Evolutionary conservation across 2,113 vertebrate species (phyloP), one percentile per base, ranked within the genome.

Genomic region (Sinocyclocheilus maitianheensis): DNA sequence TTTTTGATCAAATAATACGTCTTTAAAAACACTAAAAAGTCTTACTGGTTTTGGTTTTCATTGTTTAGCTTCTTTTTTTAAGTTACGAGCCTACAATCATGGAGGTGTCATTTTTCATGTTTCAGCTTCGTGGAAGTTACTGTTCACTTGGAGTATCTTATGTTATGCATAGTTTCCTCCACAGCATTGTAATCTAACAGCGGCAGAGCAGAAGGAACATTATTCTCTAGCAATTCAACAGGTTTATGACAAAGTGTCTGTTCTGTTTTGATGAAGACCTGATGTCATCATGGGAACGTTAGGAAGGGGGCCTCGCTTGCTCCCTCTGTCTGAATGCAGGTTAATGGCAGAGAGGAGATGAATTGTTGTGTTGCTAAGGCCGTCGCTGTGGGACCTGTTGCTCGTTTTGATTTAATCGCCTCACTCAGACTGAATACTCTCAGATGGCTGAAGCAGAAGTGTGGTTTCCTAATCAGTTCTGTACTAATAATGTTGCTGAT

Each of bases 321-420:
- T 75, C 51, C 65, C 58, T n/a, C 77, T 24, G 79, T 48, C 40
- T 89, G 74, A 77, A 55, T 60, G 4, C 76, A 75, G 83, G 30
- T 79, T 79, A 81, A 81, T 89, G 81, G 87, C 65, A 11, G 43
- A 77, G 84, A 40, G 22, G 60, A 46, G 81, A 62, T 69, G 37
- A 60, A 84, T 84, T 80, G 85, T 87, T 87, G 53, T 26, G 48
- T 81, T 80, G 78, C 87, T 76, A 84, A 80, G 77, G 76, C 22
- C 11, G 37, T 48, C 83, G 84, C 85, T 63, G 26, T 80, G 88
- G 90, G 83, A 83, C 85, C 69, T 84, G 84, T 87, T 91, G 63
- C 87, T 79, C 85, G 87, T 71, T 46, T 53, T 82, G 81, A 87
- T 88, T 85, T 84, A 88, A 90, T 87, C 75, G 10, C 20, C 86